Evolutionary conservation across 2,888 invertebrate species (phyloP).

Genomic region (Bugulina stolonifera): DNA sequence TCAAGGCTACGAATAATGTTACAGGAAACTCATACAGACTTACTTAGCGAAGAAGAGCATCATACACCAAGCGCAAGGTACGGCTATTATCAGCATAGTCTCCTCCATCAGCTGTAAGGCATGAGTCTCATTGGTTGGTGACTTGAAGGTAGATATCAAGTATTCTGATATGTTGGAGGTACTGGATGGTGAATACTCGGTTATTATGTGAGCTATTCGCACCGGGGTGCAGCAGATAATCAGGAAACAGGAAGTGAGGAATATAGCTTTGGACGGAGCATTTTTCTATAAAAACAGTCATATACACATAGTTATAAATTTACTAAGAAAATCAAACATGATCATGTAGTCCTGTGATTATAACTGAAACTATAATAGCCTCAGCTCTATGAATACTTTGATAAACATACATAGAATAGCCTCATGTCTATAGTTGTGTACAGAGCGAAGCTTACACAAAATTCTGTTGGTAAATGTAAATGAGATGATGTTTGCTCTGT

Average conservation of each 20-base stretch:
- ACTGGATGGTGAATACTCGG: no score
- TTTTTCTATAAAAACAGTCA: constrained; percentile 64
- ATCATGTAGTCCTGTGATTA: no score
- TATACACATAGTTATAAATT: constrained; percentile 6
- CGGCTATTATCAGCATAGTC: constrained; percentile 80
- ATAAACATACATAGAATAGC: no score
- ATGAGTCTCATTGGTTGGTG: constrained; percentile 34
- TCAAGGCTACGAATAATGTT: no score
- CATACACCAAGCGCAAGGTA: constrained; percentile 94
- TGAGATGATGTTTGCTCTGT: no score
- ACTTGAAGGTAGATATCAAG: neutral
- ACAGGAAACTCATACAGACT: no score
- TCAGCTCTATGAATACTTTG: no score
- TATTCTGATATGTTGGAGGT: neutral
- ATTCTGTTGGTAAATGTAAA: no score
- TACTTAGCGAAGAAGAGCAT: constrained; percentile 99
- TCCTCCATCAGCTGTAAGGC: constrained; percentile 70
- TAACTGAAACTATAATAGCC: no score
- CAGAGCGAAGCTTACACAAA: no score
- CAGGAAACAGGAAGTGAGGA: constrained; percentile 81
- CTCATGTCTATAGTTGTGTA: no score
- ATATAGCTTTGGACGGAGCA: constrained; percentile 90
- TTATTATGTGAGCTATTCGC: constrained; percentile 52
- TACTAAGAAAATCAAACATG: no score
- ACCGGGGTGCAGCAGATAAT: constrained; percentile 84